Evolutionary conservation across 1,140 invertebrate species (phyloP), one percentile per base, ranked within the genome.

Genomic region (Dendrolimus kikuchii): DNA sequence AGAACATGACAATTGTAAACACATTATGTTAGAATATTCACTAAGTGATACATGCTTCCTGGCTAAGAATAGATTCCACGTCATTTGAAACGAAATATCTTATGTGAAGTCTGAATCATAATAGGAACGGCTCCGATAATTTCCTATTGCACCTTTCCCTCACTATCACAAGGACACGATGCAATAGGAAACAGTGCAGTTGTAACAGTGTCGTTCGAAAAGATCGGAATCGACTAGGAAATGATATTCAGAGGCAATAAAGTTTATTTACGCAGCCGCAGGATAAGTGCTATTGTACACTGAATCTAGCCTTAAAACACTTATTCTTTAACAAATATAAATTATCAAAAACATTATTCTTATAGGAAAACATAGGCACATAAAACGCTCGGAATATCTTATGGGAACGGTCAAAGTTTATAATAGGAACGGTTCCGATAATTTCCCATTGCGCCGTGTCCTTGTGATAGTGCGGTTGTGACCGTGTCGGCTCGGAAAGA

Each of bases 141-240:
- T 44, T 90, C 91, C 94, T 96, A 99, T 38, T 92, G 88, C 53
- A 92, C 90, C 4, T 77, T 88, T 60, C 23, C 92, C 87, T 57
- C 88, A 87, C 6, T 95, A 91, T 1, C 23, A 23, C 23, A 23
- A 23, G 3, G 23, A 2, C 23, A n/a, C n/a, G n/a, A n/a, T n/a
- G 23, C 23, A 23, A 23, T 23, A 23, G 23, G 23, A 23, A 23
- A 88, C 98, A 98, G 61, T 92, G 92, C 1, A 96, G 96, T 83
- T 98, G 95, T 10, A 92, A 70, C 5, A 77, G 62, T 8, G 92
- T 93, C 51, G 93, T 57, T 86, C 88, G 1, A 90, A 91, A n/a
- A 92, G 79, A 82, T 98, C 95, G 6, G 96, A 89, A 82, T 99
- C 97, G 45, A 99, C 88, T 6, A 99, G 82, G 74, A 96, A 96